Percentiles rank a stretch among this genome's conserved stretches.
Conservation (phyloP, 1,140 invertebrate species). For the Sycophila sp. region DNA sequence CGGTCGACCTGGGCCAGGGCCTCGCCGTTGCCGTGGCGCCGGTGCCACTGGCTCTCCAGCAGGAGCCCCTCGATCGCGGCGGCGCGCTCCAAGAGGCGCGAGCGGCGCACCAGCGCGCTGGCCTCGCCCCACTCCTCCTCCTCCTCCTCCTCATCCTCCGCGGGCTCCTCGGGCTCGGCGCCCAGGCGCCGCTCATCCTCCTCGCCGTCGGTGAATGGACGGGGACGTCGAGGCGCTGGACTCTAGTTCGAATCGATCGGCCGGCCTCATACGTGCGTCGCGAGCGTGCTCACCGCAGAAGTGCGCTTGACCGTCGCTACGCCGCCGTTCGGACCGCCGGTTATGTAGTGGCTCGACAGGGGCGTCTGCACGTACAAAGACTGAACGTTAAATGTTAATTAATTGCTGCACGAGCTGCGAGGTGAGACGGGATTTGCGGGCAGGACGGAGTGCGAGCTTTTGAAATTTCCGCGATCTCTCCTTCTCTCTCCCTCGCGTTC, state of each 20-base stretch:
- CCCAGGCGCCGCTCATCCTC: background rate
- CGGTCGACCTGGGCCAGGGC: slow-evolving; percentile 51
- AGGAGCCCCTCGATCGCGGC: slow-evolving; percentile 27
- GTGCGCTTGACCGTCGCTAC: slow-evolving; percentile 65
- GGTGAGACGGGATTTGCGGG: background rate
- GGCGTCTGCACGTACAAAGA: slow-evolving; percentile 53
- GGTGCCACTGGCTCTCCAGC: slow-evolving; percentile 24
- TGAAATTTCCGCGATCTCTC: background rate
- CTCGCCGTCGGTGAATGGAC: background rate
- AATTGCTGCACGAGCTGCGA: background rate
- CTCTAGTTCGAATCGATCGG: slow-evolving; percentile 59
- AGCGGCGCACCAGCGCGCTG: background rate
- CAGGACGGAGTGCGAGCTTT: background rate
- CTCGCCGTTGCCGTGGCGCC: slow-evolving; percentile 45
- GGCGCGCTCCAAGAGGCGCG: background rate
- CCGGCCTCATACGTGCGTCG: slow-evolving; percentile 71
- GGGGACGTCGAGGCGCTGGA: slow-evolving; percentile 38
- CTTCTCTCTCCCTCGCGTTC: background rate
- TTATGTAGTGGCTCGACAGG: slow-evolving; percentile 64
- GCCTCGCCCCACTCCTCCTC: too few species aligned
- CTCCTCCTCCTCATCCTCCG: too few species aligned
- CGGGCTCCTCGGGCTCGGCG: too few species aligned
- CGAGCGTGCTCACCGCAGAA: slow-evolving; percentile 67
- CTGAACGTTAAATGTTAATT: slow-evolving; percentile 21
- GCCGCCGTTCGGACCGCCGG: slow-evolving; percentile 66